Evolutionary conservation across 2,888 invertebrate species (phyloP), one percentile per base, ranked within the genome.

Genomic region (Petrolisthes cinctipes): DNA sequence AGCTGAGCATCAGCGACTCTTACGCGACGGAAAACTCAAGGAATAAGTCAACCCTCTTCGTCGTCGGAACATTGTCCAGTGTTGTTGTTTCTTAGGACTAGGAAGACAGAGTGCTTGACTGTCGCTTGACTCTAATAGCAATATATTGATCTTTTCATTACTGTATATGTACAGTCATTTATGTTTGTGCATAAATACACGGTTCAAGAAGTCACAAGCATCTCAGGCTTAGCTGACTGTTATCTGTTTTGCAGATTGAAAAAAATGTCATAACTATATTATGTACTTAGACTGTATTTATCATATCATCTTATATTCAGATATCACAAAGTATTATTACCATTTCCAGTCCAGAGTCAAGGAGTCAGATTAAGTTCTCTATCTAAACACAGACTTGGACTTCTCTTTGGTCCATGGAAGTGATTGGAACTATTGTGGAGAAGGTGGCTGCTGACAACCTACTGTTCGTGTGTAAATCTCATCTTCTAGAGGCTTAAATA

Each of bases 1-100:
- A 73, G 86, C 89, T 51, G 90, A 90, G 82, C 83, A 88, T 20
- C 90, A 89, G 79, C 90, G 90, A 76, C 89, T 90, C 61, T 56
- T 89, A 61, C 90, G 90, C 37, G 81, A 86, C 68, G 90, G 90
- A 78, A 89, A 85, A 79, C 86, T 90, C 84, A 89, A 86, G 86
- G 86, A 86, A 85, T 86, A 86, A 89, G 88, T 88, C 88, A 75
- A 56, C 87, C 87, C 87, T 83, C 83, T 83, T 80, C 87, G 17
- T 83, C 87, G 75, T 83, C 83, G 75, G 83, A 86, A 87, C 54
- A 83, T 61, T 83, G 83, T 83, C 83, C 83, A 66, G 79, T 86
- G 86, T 86, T 78, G 80, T 82, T 86, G 87, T 83, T 79, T 83
- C 79, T 83, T 87, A 73, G 83, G 79, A 68, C 79, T 83, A 78